These are phyloP conservation scores for Microctonus aethiopoides DNA, from an alignment of 2,888 invertebrate species.

Conservation along the genomic window DNA sequence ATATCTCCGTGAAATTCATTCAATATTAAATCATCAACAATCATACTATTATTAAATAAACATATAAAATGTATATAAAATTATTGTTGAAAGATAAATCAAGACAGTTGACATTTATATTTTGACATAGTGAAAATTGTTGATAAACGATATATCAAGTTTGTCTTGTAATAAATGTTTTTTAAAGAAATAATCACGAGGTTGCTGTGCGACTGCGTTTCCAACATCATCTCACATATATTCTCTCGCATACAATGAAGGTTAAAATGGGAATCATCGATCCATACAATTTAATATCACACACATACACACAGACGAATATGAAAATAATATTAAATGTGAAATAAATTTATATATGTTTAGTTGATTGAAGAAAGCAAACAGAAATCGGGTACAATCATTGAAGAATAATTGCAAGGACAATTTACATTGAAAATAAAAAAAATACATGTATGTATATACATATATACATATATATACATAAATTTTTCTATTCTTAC, in stretches of 20 bases:
- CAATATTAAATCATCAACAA: no score
- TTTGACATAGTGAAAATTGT: not conserved
- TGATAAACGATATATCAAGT: not conserved
- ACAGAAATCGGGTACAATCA: not conserved
- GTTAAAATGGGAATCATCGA: slow-evolving; percentile 25
- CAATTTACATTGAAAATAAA: not conserved
- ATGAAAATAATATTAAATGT: slow-evolving; percentile 12
- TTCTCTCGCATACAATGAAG: slow-evolving; percentile 6
- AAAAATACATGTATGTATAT: no score
- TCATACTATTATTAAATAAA: not conserved
- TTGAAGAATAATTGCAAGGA: not conserved
- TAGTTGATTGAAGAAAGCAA: not conserved
- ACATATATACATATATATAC: not conserved
- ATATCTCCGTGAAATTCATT: no score
- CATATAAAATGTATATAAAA: not conserved
- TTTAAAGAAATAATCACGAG: slow-evolving; percentile 22
- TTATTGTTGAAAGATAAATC: no score
- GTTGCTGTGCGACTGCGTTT: slow-evolving; percentile 14
- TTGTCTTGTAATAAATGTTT: not conserved
- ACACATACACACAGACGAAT: not conserved
- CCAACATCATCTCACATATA: slow-evolving; percentile 36
- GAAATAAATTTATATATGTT: not conserved
- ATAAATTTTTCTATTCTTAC: not conserved
- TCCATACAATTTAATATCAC: slow-evolving; percentile 1
- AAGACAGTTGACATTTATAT: not conserved